phyloP scores from a whole-genome alignment of 2,113 vertebrate genomes.

The Ariopsis seemanni region DNA sequence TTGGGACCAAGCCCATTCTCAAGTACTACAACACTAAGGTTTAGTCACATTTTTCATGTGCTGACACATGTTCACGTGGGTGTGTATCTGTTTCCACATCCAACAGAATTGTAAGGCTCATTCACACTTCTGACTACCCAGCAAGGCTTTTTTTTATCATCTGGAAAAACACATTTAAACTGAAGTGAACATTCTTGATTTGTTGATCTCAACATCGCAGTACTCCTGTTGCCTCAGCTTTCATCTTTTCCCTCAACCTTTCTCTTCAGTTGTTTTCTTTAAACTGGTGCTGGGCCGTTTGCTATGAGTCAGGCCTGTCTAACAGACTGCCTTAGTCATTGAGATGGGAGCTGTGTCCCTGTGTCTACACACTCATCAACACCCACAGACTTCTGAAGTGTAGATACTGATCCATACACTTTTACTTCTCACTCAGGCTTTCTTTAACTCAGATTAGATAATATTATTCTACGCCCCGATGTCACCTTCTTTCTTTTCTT shows the following conservation, averaged over 20 bases:
- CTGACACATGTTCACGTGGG: background rate
- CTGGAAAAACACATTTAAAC: constrained; percentile 15
- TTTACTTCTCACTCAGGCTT: background rate
- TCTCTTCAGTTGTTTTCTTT: constrained; percentile 25
- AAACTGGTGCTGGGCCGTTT: constrained; percentile 11
- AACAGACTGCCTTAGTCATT: constrained; percentile 42
- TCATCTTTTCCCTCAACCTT: constrained; percentile 21
- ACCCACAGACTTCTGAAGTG: constrained; percentile 13
- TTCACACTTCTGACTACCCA: constrained; percentile 15
- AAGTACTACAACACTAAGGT: background rate
- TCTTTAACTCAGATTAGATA: constrained; percentile 9
- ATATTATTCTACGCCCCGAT: background rate
- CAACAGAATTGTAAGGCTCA: background rate
- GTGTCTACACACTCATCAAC: constrained; percentile 8
- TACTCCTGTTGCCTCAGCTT: background rate
- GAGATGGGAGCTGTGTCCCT: constrained; percentile 15
- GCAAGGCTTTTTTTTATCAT: constrained; percentile 19
- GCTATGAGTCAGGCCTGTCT: constrained; percentile 35
- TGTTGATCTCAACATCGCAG: background rate
- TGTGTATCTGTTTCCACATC: background rate
- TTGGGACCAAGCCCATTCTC: too few relatives aligned
- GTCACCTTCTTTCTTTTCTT: constrained; percentile 1
- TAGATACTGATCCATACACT: constrained; percentile 14
- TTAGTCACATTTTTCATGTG: background rate
- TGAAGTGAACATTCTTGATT: constrained; percentile 17